Evolutionary conservation across 2,113 vertebrate species (phyloP).

Genomic region (Strix aluco): DNA sequence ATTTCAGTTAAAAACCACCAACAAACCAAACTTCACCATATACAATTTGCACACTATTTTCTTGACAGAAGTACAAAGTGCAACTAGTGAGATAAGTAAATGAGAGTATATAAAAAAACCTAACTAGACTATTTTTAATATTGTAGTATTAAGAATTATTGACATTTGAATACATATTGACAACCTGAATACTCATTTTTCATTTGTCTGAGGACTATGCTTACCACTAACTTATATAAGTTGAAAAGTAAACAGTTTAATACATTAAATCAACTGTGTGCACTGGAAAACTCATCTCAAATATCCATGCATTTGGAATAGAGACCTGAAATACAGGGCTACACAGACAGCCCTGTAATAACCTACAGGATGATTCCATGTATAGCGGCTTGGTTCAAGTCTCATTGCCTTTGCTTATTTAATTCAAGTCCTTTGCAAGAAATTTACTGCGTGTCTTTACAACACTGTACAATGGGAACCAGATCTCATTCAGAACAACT

Average conservation of each 20-base stretch:
- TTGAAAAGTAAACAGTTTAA: slow-evolving; percentile 2
- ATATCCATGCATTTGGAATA: background rate
- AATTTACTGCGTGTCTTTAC: background rate
- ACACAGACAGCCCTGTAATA: background rate
- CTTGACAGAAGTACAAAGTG: background rate
- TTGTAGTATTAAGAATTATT: background rate
- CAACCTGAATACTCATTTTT: background rate
- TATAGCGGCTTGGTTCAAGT: background rate
- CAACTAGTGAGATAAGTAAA: background rate
- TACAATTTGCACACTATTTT: background rate
- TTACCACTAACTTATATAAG: background rate
- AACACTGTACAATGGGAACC: background rate
- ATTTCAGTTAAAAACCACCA: background rate
- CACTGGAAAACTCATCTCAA: slow-evolving; percentile 3
- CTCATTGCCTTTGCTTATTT: background rate
- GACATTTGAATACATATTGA: background rate
- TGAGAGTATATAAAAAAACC: background rate
- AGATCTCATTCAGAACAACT: background rate
- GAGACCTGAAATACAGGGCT: background rate
- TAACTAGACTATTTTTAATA: background rate
- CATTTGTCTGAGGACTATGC: background rate
- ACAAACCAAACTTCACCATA: background rate
- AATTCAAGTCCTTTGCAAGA: background rate
- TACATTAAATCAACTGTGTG: background rate
- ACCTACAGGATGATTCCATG: background rate